Evolutionary conservation across 1,140 invertebrate genomes (phyloP), one percentile per base, ranked within the genome.

Genomic region (Teleogryllus occipitalis): DNA sequence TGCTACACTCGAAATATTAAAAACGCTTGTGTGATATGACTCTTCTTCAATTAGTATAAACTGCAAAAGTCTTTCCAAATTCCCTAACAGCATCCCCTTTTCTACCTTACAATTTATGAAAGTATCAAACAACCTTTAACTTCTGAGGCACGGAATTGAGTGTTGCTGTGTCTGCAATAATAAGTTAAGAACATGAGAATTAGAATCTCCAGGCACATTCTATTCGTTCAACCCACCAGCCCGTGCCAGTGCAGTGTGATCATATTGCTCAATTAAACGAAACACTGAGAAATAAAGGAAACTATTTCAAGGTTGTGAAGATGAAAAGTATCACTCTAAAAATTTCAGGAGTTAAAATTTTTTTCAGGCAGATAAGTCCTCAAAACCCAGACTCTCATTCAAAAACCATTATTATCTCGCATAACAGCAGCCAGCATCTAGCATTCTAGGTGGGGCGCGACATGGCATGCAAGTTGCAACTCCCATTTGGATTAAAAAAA

Each of bases 371-470:
- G 54, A 14, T 18, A 65, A 65, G 18, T 18, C 10, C 54, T 3
- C 18, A 65, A 65, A 10, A 65, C 27, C 27, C 27, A 39, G 27
- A 39, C 27, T 39, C 27, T 65, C 18, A 21, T 77, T 18, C 8
- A 77, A 48, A 75, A 15, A 39, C 21, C 27, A 21, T 39, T 75
- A 39, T n/a, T 75, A 48, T 49, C 76, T 48, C 47, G 48, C 10
- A 48, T 77, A 48, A 77, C 10, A 77, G n/a, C 76, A 77, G 48
- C 76, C 76, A 47, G 47, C 21, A 48, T 48, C 75, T 47, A 76
- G 46, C 75, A 47, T 47, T 76, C 74, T 75, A 75, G n/a, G 46
- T n/a, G 76, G n/a, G 76, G 48, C 76, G 54, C 54, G 54, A 65
- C 54, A 65, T 65, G 54, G 54, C 54, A 65, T 65, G 54, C 54